phyloP scores from a whole-genome alignment of 1,140 invertebrate species.

The Telenomus remus region DNA sequence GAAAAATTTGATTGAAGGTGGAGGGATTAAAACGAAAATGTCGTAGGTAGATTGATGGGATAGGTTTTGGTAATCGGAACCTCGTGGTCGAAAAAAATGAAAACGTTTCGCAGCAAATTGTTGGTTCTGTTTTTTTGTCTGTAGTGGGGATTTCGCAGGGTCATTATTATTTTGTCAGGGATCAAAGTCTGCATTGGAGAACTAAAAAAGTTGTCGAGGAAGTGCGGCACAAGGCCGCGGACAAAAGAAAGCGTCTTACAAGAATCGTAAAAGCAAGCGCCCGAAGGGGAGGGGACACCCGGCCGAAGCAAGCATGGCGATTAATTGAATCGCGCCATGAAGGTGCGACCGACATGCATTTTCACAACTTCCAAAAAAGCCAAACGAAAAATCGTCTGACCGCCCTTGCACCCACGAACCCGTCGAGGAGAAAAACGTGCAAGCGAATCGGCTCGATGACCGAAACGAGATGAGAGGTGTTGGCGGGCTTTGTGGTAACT shows the following conservation, averaged over 20 bases:
- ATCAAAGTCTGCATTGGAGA: background rate
- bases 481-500: too few species aligned
- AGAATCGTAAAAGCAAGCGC: conserved; percentile 24
- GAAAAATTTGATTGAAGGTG: too few species aligned
- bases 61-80: conserved; percentile 3
- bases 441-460: background rate
- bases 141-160: too few species aligned
- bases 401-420: too few species aligned
- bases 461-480: too few species aligned
- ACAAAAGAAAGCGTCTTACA: conserved; percentile 29
- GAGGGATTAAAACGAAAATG: too few species aligned
- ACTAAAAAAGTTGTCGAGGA: background rate
- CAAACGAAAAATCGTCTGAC: too few species aligned
- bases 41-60: too few species aligned
- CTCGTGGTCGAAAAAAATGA: conserved; percentile 17
- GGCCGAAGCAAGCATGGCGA: conserved; percentile 67
- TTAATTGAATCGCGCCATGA: conserved; percentile 54
- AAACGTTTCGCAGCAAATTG: background rate
- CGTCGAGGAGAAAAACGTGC: background rate
- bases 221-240: conserved; percentile 5
- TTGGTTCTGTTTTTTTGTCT: too few species aligned
- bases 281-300: conserved; percentile 52
- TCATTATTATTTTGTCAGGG: too few species aligned
- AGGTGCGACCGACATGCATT: background rate
- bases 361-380: too few species aligned